Evolutionary conservation across 30 jellyfish, hydroid and myxozoan genomes (phyloP).

Genomic region (Catostylus mosaicus): DNA sequence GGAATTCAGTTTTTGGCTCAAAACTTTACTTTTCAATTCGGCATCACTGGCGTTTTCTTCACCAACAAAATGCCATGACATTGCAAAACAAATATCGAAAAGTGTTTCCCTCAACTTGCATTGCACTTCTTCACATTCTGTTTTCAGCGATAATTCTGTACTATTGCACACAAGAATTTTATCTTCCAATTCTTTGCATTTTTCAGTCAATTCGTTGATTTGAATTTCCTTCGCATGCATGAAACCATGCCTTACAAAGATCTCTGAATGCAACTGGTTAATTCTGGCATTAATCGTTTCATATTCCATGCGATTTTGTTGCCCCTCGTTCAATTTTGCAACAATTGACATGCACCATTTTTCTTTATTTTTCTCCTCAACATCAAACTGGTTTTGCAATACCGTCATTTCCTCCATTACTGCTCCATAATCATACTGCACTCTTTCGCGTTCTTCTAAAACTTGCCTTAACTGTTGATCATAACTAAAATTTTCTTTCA

Average conservation of each 20-base stretch:
- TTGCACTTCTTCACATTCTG: constrained; percentile 1
- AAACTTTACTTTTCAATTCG: not conserved
- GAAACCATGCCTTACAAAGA: constrained; percentile 60
- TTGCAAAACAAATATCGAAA: constrained; percentile 58
- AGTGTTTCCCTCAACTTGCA: constrained; percentile 32
- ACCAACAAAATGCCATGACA: constrained; percentile 60
- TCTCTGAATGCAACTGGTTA: constrained; percentile 69
- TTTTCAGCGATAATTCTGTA: constrained; percentile 13
- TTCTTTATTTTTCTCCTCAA: constrained; percentile 59
- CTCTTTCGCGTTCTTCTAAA: constrained; percentile 56
- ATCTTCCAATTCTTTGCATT: constrained; percentile 40
- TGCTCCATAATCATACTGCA: constrained; percentile 60
- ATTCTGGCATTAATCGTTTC: constrained; percentile 34
- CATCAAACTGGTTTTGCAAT: constrained; percentile 11
- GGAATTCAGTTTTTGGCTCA: not conserved
- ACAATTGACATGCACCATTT: constrained; percentile 47
- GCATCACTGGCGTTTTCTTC: constrained; percentile 2
- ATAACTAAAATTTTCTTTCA: constrained; percentile 55
- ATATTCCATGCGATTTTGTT: constrained; percentile 25
- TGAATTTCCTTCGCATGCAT: constrained; percentile 41
- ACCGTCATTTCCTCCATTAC: constrained; percentile 64
- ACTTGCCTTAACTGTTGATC: constrained; percentile 42
- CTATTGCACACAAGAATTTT: not conserved
- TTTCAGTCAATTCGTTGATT: constrained; percentile 29
- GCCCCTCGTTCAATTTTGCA: constrained; percentile 51